Evolutionary conservation across 2,797 vertebrate genomes (phyloP).

Genomic region (Anguilla marmorata): DNA sequence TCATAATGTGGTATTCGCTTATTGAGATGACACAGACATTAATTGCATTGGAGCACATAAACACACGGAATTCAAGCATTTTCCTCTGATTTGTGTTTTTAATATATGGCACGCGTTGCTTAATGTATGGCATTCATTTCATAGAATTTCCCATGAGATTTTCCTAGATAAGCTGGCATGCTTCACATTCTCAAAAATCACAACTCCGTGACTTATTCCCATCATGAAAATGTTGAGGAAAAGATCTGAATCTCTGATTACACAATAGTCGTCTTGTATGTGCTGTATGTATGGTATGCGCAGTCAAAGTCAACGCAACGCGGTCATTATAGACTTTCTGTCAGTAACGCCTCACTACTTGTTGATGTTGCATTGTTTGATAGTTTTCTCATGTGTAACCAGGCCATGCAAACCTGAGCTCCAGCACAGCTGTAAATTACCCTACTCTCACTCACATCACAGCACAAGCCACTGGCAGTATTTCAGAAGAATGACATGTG

Average conservation of each 20-base stretch:
- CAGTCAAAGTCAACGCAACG: slow-evolving; percentile 20
- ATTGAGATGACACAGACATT: neutral
- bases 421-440: slow-evolving; percentile 41
- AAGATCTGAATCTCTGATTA: slow-evolving; percentile 32
- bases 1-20: neutral
- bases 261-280: slow-evolving; percentile 30
- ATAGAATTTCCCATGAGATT: slow-evolving; percentile 39
- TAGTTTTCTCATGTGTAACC: slow-evolving; percentile 28
- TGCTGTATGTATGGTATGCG: neutral
- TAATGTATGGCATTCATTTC: too few relatives aligned
- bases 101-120: neutral
- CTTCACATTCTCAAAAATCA: slow-evolving; percentile 33
- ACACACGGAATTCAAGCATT: neutral
- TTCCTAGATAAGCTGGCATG: slow-evolving; percentile 36
- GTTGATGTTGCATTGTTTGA: slow-evolving; percentile 45
- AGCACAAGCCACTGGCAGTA: slow-evolving; percentile 44
- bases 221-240: slow-evolving; percentile 43
- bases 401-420: slow-evolving; percentile 36
- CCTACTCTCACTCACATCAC: slow-evolving; percentile 31
- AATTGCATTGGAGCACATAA: neutral
- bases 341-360: slow-evolving; percentile 28
- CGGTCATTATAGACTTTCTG: neutral
- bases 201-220: neutral
- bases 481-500: slow-evolving; percentile 49
- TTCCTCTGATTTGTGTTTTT: neutral